phyloP scores from a whole-genome alignment of 2,888 invertebrate species.

The Scaptomyza tumidula region DNA sequence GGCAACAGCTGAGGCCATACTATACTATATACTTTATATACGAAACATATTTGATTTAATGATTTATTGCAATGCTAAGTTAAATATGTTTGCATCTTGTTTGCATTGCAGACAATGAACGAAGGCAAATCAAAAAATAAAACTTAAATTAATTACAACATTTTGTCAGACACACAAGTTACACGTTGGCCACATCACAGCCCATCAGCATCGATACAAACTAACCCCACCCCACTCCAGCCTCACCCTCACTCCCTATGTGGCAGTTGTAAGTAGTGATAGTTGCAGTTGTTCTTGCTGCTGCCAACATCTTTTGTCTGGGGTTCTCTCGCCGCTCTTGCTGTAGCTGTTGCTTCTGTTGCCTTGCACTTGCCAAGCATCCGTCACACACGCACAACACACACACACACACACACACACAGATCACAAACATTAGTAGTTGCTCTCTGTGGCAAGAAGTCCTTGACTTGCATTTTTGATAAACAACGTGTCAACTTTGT shows the following conservation, averaged over 20 bases:
- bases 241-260: background rate
- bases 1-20: conserved; percentile 6
- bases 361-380: conserved; percentile 77
- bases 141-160: conserved; percentile 74
- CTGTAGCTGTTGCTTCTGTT: conserved; percentile 35
- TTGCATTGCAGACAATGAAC: conserved; percentile 8
- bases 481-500: conserved; percentile 84
- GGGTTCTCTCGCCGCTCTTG: conserved; percentile 31
- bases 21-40: background rate
- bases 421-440: conserved; percentile 5
- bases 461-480: conserved; percentile 83
- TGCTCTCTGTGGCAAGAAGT: conserved; percentile 60
- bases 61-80: conserved; percentile 59
- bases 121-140: conserved; percentile 15
- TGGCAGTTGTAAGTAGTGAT: conserved; percentile 43
- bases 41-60: conserved; percentile 11
- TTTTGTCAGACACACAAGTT: conserved; percentile 77
- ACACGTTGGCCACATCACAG: conserved; percentile 68
- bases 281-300: conserved; percentile 32
- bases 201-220: conserved; percentile 54
- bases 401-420: background rate
- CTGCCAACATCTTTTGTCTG: conserved; percentile 52
- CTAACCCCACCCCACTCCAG: background rate
- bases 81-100: conserved; percentile 58
- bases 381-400: conserved; percentile 50